Percentiles rank a stretch among this genome's conserved stretches.
These are phyloP conservation scores for Ophioderma brevispina DNA, from an alignment of 35 echinoderm and acorn worm genomes.

Conservation along the genomic window DNA sequence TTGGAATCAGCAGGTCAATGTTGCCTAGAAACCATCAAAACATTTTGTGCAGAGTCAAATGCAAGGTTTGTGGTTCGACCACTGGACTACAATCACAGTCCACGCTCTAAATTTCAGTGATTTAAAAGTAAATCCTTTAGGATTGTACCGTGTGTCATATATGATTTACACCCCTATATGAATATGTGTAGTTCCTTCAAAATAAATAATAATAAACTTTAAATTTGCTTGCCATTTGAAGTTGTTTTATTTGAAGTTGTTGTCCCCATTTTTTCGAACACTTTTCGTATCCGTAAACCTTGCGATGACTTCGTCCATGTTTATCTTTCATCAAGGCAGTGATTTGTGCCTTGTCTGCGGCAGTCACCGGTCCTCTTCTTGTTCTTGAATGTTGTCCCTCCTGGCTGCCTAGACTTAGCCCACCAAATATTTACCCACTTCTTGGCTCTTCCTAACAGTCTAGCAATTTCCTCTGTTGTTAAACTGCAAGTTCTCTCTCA, in stretches of 20 bases:
- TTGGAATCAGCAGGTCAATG: no score
- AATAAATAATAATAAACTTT: no score
- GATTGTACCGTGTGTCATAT: neutral
- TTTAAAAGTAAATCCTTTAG: no score
- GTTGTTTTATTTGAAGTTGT: neutral
- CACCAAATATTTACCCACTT: conserved; percentile 47
- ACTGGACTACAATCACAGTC: no score
- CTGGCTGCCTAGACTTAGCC: conserved; percentile 14
- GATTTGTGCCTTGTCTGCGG: conserved; percentile 16
- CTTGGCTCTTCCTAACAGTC: conserved; percentile 18
- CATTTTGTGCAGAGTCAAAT: no score
- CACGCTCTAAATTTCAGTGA: no score
- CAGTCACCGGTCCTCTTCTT: conserved; percentile 14
- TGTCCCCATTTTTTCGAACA: neutral
- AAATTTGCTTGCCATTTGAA: neutral
- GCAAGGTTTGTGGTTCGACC: no score
- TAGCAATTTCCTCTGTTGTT: conserved; percentile 13
- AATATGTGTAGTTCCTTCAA: no score
- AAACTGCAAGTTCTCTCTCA: neutral
- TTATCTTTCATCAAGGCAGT: conserved; percentile 28
- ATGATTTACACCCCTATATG: neutral
- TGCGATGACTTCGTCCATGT: neutral
- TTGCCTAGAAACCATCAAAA: no score
- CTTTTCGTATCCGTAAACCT: neutral
- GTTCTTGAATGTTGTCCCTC: conserved; percentile 30